Evolutionary conservation across 2,888 invertebrate species (phyloP), one percentile per base, ranked within the genome.

Genomic region (Silvanus unidentatus): DNA sequence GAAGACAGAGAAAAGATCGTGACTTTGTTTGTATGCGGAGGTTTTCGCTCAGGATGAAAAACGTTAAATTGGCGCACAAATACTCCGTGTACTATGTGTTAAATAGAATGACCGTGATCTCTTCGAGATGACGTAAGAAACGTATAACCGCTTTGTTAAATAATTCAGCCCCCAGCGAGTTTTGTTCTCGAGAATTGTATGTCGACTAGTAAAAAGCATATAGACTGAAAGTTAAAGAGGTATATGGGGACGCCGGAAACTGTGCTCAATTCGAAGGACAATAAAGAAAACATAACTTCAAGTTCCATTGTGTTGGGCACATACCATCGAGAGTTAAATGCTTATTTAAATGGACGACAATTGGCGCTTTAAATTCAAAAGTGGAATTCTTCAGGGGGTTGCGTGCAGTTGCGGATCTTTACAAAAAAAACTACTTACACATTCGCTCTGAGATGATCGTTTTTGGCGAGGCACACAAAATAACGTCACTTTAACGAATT

Each of bases 401-500:
- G 22, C 22, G 22, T 22, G 3, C 22, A 22, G 3, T 8, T 5
- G 8, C 22, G 8, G 8, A 22, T 22, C 22, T 22, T 22, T 5
- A 22, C 8, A 22, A 50, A n/a, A n/a, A n/a, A n/a, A n/a, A n/a
- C n/a, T 53, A 74, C 77, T 76, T 66, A 77, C 76, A 63, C 76
- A 71, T 68, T 76, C 75, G 64, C 71, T 72, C 71, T 75, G 76
- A 66, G 76, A 75, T 68, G 77, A 75, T 67, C 76, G 75, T 72
- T 76, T 76, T 69, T 77, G 77, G 66, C 76, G 75, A 73, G 77
- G 76, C 73, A 77, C 77, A 73, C 77, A 77, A 69, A 77, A 77
- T 59, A 77, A 75, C 75, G 77, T 76, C 76, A 77, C 74, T 58
- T 60, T 71, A 65, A 65, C 50, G 59, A 62, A 58, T 62, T 58